Evolutionary conservation across 2,888 invertebrate species (phyloP).

Genomic region (Melinopterus prodromus): DNA sequence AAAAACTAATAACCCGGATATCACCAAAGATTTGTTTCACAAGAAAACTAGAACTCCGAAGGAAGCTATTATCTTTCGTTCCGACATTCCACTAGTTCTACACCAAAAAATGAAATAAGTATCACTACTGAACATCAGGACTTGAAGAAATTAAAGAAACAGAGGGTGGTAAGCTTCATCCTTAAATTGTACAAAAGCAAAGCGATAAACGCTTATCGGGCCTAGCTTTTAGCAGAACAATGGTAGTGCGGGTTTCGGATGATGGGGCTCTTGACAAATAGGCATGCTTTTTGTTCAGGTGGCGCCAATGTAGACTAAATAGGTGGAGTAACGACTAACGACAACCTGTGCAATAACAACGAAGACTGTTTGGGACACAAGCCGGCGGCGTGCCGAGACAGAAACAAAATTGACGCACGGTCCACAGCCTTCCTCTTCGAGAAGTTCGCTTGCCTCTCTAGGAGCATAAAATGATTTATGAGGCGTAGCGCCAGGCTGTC

Average conservation of each 20-base stretch:
- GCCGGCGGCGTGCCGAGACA: conserved; percentile 14
- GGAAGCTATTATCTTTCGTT: too few relatives aligned
- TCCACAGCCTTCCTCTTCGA: neutral
- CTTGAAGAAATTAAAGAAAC: neutral
- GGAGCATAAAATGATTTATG: conserved; percentile 14
- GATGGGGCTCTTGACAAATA: conserved; percentile 1
- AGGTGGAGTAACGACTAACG: neutral
- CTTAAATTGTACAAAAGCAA: neutral
- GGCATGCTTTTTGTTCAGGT: conserved; percentile 10
- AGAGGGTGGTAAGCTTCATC: neutral
- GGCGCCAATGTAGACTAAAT: conserved; percentile 4
- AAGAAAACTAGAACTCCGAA: too few relatives aligned
- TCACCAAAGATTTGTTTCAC: too few relatives aligned
- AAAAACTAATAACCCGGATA: too few relatives aligned
- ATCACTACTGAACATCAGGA: too few relatives aligned
- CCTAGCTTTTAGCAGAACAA: neutral
- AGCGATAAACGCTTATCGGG: neutral
- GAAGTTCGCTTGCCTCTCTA: neutral
- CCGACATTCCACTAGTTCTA: too few relatives aligned
- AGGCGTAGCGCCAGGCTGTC: conserved; percentile 12
- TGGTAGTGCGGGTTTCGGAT: neutral
- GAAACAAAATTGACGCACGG: neutral
- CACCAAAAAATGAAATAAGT: too few relatives aligned
- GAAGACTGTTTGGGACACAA: conserved; percentile 8
- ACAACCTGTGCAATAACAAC: neutral